A percentile compares a stretch with the other conserved stretches of the same genome.
Conservation (phyloP, 2,113 vertebrate species). For the Tinamus guttatus region DNA sequence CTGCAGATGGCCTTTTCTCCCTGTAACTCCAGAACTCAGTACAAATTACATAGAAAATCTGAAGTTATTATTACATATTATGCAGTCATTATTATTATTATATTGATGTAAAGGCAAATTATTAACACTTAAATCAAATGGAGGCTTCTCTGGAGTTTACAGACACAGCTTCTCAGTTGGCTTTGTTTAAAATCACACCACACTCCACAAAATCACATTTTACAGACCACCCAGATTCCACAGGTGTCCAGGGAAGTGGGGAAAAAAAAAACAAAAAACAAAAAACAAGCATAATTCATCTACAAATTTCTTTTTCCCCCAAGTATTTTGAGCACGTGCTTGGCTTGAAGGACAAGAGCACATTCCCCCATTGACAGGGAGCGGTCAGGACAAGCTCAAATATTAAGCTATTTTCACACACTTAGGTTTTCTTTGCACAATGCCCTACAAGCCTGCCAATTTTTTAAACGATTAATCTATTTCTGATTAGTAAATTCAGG, state of each 20-base stretch:
- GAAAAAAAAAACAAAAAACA: too few species aligned
- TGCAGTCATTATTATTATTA: too few species aligned
- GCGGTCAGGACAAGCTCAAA: slow-evolving; percentile 6
- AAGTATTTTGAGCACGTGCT: not conserved
- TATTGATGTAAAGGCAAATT: not conserved
- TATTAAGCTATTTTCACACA: not conserved
- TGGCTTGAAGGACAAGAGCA: slow-evolving; percentile 2
- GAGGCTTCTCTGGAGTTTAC: not conserved
- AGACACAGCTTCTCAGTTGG: not conserved
- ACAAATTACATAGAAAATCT: not conserved
- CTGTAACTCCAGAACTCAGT: not conserved
- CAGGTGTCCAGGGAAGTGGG: not conserved
- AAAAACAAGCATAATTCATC: slow-evolving; percentile 37
- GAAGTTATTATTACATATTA: not conserved
- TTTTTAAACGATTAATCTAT: not conserved
- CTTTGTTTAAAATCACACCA: not conserved
- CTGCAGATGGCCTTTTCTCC: not conserved
- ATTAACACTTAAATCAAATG: not conserved
- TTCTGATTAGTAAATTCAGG: not conserved
- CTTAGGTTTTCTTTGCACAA: not conserved
- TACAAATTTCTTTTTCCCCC: not conserved
- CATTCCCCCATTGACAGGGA: not conserved
- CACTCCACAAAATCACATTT: slow-evolving; percentile 1
- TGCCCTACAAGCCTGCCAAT: not conserved
- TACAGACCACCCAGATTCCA: not conserved